Conservation (phyloP, 1,140 invertebrate genomes). For the Cydia strobilella region DNA sequence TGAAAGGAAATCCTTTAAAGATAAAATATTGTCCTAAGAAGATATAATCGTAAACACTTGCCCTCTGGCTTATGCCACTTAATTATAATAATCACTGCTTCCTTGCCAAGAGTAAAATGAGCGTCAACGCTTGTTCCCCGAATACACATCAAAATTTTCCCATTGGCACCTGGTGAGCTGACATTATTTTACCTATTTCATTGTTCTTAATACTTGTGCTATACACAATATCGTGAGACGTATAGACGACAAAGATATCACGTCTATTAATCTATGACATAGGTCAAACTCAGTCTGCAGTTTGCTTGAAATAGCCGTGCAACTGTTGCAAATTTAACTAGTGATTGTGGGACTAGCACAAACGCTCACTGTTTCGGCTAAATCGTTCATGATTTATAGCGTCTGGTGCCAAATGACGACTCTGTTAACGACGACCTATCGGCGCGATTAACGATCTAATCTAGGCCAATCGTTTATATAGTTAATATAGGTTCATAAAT, state of each 20-base stretch:
- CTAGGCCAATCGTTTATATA: conserved; percentile 18
- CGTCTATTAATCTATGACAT: conserved; percentile 39
- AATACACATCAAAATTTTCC: conserved; percentile 13
- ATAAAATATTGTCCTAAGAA: not conserved
- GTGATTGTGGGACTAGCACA: conserved; percentile 38
- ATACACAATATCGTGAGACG: conserved; percentile 34
- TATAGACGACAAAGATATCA: conserved; percentile 34
- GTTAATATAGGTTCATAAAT: no score
- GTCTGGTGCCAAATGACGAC: conserved; percentile 23
- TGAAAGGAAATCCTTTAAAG: not conserved
- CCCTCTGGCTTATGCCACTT: not conserved
- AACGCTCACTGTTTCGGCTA: conserved; percentile 15
- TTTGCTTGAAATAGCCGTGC: conserved; percentile 53
- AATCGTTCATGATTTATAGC: conserved; percentile 22
- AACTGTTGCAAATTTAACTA: conserved; percentile 57
- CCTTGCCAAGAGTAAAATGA: not conserved
- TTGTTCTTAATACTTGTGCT: conserved; percentile 34
- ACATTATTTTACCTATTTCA: conserved; percentile 24
- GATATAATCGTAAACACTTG: not conserved
- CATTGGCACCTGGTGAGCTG: conserved; percentile 13
- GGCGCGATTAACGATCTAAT: conserved; percentile 23
- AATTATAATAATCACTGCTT: not conserved
- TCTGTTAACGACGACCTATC: conserved; percentile 23
- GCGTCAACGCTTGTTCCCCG: conserved; percentile 7
- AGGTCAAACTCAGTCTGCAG: conserved; percentile 47